Evolutionary conservation across 2,113 vertebrate species (phyloP).

Genomic region (Geococcyx californianus): DNA sequence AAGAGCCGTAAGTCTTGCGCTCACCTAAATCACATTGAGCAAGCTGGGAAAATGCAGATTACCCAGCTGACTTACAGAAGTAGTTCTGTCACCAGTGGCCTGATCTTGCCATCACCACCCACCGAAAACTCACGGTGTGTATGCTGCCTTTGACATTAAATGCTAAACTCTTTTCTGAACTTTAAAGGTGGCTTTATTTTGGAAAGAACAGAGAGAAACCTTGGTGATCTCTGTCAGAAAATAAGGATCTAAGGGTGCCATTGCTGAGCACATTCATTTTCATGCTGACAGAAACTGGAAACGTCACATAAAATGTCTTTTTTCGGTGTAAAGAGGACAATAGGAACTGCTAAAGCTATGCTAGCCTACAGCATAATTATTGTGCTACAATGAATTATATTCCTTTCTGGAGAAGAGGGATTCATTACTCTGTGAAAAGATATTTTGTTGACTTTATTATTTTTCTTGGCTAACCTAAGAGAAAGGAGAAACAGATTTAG

Average conservation of each 20-base stretch:
- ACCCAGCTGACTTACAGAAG: background rate
- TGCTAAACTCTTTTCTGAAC: background rate
- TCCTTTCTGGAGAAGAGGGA: background rate
- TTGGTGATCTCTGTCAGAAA: conserved; percentile 2
- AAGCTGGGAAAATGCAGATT: background rate
- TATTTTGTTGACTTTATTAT: background rate
- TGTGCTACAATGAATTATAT: background rate
- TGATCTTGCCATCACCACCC: background rate
- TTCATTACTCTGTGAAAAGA: background rate
- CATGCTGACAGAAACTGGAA: background rate
- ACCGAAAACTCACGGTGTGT: background rate
- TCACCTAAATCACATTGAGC: background rate
- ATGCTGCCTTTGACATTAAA: background rate
- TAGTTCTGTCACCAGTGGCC: background rate
- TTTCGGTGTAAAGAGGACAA: background rate
- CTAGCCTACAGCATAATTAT: background rate
- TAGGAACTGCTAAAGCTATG: rapidly evolving
- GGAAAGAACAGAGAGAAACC: conserved; percentile 13
- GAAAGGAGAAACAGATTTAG: background rate
- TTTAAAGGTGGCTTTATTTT: conserved; percentile 1
- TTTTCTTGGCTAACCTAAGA: background rate
- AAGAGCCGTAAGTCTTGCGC: background rate
- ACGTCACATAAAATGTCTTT: background rate
- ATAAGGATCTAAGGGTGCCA: background rate
- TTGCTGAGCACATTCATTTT: background rate